Conservation (phyloP, 1,140 invertebrate species). For the Kradibia gibbosae region DNA sequence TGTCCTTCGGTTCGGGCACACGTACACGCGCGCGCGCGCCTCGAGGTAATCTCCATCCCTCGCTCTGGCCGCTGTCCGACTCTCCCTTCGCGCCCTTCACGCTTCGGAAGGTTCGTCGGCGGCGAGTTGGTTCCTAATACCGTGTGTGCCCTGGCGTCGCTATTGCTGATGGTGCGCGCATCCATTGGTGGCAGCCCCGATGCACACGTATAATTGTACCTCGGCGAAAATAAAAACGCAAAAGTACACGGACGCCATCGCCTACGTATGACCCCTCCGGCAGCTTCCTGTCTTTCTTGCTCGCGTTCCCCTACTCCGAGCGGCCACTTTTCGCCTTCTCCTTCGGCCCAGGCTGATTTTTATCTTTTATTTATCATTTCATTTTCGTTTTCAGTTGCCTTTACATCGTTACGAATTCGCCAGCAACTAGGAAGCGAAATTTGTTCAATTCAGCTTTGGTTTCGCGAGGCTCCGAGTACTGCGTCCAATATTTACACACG, state of each 20-base stretch:
- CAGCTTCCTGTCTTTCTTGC: background rate
- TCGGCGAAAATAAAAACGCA: constrained; percentile 6
- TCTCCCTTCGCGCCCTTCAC: background rate
- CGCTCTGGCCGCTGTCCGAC: background rate
- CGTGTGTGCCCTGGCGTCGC: background rate
- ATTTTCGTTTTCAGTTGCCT: too few species aligned
- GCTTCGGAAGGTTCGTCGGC: background rate
- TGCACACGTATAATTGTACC: background rate
- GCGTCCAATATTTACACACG: too few species aligned
- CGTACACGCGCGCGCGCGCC: background rate
- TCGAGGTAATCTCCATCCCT: background rate
- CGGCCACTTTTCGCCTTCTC: too few species aligned
- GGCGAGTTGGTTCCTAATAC: background rate
- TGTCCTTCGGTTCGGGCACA: background rate
- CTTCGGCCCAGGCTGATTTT: too few species aligned
- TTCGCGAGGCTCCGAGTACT: too few species aligned
- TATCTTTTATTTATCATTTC: too few species aligned
- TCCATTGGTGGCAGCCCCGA: constrained; percentile 7
- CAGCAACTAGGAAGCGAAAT: too few species aligned
- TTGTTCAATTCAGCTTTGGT: too few species aligned
- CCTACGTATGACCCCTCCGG: background rate
- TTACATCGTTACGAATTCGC: too few species aligned
- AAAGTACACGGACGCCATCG: background rate
- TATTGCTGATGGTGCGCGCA: background rate
- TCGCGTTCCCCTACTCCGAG: background rate